Conservation (phyloP, 2,888 invertebrate genomes). For the Phragmatobia fuliginosa region DNA sequence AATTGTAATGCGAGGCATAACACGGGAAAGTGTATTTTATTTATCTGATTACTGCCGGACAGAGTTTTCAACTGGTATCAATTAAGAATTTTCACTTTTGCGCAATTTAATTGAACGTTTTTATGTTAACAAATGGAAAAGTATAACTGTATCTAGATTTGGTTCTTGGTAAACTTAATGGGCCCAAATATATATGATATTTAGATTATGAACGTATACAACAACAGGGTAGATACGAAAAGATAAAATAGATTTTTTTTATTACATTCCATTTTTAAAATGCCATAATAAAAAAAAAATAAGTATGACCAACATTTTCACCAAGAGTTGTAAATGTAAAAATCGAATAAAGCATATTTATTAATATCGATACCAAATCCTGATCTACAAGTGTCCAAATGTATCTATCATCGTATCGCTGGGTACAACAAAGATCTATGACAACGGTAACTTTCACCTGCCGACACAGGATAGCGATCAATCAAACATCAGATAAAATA, state of each 20-base stretch:
- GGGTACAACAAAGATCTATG: conserved; percentile 53
- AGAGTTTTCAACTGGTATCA: conserved; percentile 32
- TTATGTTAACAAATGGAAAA: conserved; percentile 17
- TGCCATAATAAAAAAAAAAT: too few relatives aligned
- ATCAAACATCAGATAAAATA: conserved; percentile 50
- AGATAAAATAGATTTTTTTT: too few relatives aligned
- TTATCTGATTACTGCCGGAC: conserved; percentile 33
- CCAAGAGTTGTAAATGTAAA: not conserved
- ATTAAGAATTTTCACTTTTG: conserved; percentile 19
- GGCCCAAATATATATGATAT: too few relatives aligned
- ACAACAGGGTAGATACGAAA: too few relatives aligned
- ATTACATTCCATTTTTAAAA: too few relatives aligned
- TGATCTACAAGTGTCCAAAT: conserved; percentile 1
- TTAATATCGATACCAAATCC: not conserved
- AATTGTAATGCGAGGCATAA: conserved; percentile 36
- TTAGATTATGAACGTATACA: too few relatives aligned
- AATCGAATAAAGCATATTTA: not conserved
- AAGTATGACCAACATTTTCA: too few relatives aligned
- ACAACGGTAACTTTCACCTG: conserved; percentile 64
- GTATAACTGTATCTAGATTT: not conserved
- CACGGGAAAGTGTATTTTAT: conserved; percentile 41
- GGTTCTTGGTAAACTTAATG: not conserved
- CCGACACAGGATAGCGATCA: conserved; percentile 61
- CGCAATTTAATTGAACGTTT: conserved; percentile 12
- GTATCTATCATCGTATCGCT: conserved; percentile 31